phyloP scores from a whole-genome alignment of 2,888 invertebrate species.

The Alcis repandata region DNA sequence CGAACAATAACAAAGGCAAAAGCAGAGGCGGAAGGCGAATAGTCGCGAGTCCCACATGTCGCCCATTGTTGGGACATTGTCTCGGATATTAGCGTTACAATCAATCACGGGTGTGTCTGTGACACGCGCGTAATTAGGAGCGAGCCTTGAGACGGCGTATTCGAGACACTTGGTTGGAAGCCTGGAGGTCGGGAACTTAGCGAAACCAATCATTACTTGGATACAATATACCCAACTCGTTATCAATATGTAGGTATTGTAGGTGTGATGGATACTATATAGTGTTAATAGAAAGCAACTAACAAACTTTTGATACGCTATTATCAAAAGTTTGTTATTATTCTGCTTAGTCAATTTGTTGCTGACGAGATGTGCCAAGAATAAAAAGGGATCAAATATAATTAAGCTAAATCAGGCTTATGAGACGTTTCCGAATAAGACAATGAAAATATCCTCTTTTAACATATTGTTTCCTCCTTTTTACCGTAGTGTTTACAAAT shows the following conservation, averaged over 20 bases:
- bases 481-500: too few species aligned
- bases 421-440: too few species aligned
- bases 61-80: conserved; percentile 73
- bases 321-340: too few species aligned
- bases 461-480: too few species aligned
- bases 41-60: conserved; percentile 69
- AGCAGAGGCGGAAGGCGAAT: conserved; percentile 52
- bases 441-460: too few species aligned
- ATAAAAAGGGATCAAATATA: too few species aligned
- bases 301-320: too few species aligned
- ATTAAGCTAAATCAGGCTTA: too few species aligned
- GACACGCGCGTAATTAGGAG: conserved; percentile 82
- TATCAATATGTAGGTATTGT: not conserved
- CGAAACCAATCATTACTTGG: conserved; percentile 12
- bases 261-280: too few species aligned
- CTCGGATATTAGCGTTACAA: conserved; percentile 82
- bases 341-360: too few species aligned
- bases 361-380: too few species aligned
- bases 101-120: conserved; percentile 81
- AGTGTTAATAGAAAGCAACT: too few species aligned
- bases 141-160: conserved; percentile 61
- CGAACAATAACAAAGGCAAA: conserved; percentile 13
- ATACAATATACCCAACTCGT: not conserved
- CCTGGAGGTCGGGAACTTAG: conserved; percentile 1
- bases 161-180: conserved; percentile 50